Base-by-base conservation (phyloP, 2,797 vertebrate genomes). In the Etheostoma nigrum region DNA sequence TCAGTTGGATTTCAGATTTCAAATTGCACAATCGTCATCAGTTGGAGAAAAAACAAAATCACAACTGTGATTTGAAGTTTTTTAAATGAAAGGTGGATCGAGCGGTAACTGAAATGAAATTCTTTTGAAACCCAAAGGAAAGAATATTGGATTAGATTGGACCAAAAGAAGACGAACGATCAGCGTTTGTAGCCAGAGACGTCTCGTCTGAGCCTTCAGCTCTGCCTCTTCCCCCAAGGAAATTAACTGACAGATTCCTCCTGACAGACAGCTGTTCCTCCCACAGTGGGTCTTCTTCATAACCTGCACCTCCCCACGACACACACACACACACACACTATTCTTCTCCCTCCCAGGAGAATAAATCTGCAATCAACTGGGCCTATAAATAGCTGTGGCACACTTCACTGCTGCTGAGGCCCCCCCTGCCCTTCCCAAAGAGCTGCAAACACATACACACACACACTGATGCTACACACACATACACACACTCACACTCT, bases 251-350 rank as follows among this genome's bases (percentile, higher is more conserved):
- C 87, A 44, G 81, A 91, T 93, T 91, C 93, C 85, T 88, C 77
- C 90, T 94, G 93, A 95, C 87, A 95, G 94, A 94, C 94, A 95
- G 95, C 93, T 95, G 93, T 93, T 93, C 92, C 91, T 93, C 91
- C 92, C 92, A 78, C 81, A 67, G 80, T 69, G 86, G 75, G 70
- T 82, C 84, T 75, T 92, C 88, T 81, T 89, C 81, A 89, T 90
- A 89, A 90, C 86, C 81, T 81, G 72, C 86, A 82, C 85, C 83
- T 67, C 82, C 68, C 47, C 25, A 51, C 48, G 27, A 51, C 49
- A 52, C 49, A 21, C 23, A 36, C 55, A 68, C 71, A 74, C 81
- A 74, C 75, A 55, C 72, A 76, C 66, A 75, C 53, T 30, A 30
- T 30, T 30, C 30, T 30, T 49, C 90, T 79, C 83, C 86, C 87